Conservation (phyloP, 2,888 invertebrate genomes). For the Hypolimnas misippus region DNA sequence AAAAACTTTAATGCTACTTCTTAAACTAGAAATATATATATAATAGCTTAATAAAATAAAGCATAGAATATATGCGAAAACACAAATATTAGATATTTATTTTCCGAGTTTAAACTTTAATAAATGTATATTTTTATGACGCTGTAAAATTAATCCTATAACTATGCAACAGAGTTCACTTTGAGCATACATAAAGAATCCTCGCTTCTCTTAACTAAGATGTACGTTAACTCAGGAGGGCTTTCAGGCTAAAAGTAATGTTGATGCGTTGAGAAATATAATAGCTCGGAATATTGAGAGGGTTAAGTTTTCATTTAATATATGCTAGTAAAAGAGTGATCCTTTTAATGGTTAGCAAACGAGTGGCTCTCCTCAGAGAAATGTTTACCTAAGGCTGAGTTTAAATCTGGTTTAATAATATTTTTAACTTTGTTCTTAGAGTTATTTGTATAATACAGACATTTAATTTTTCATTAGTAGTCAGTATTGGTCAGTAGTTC, state of each 20-base stretch:
- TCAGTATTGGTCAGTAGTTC: too few species aligned
- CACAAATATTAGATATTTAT: not conserved
- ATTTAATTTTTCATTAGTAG: too few species aligned
- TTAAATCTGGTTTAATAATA: too few species aligned
- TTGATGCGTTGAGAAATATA: conserved; percentile 8
- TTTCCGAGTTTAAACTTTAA: not conserved
- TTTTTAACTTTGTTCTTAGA: too few species aligned
- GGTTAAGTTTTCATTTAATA: not conserved
- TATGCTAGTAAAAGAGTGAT: not conserved
- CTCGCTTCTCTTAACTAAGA: conserved; percentile 32
- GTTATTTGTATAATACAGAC: too few species aligned
- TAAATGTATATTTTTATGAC: not conserved
- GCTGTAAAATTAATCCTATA: not conserved
- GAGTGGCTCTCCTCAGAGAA: not conserved
- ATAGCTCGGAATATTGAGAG: not conserved
- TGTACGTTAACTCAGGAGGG: conserved; percentile 37
- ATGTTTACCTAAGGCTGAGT: too few species aligned
- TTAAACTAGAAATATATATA: too few species aligned
- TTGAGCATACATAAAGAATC: conserved; percentile 1
- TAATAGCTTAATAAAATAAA: not conserved
- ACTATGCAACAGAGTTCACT: conserved; percentile 4
- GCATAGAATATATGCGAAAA: not conserved
- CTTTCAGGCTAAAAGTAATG: conserved; percentile 37
- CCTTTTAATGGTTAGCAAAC: not conserved
- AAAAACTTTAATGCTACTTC: too few species aligned